A percentile compares a stretch with the other conserved stretches of the same genome.
phyloP scores from a whole-genome alignment of 2,113 vertebrate species.

The Nerophis ophidion region DNA sequence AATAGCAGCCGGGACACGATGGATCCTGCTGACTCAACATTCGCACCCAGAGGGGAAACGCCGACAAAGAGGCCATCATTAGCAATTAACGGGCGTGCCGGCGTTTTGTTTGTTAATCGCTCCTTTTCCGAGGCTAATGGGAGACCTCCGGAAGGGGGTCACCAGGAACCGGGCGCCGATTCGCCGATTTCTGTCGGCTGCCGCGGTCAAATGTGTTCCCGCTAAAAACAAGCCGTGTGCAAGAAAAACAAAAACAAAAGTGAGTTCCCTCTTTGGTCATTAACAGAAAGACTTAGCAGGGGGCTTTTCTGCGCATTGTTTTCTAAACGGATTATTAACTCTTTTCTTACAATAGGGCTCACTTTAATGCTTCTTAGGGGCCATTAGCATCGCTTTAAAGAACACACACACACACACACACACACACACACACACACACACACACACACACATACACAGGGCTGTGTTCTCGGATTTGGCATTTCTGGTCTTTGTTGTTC shows the following conservation, averaged over 20 bases:
- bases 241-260: conserved; percentile 65
- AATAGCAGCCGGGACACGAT: conserved; percentile 29
- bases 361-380: conserved; percentile 75
- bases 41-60: conserved; percentile 58
- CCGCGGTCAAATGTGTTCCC: background rate
- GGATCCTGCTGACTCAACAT: conserved; percentile 40
- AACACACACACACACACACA: background rate
- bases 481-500: conserved; percentile 69
- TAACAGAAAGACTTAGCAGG: conserved; percentile 71
- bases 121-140: conserved; percentile 64
- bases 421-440: conserved; percentile 37
- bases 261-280: conserved; percentile 64
- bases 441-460: conserved; percentile 33
- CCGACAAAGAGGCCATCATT: conserved; percentile 63
- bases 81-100: conserved; percentile 70
- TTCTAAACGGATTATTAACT: conserved; percentile 81
- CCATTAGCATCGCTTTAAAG: conserved; percentile 78
- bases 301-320: conserved; percentile 72
- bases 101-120: conserved; percentile 70
- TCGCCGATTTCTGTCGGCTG: conserved; percentile 27
- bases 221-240: conserved; percentile 68
- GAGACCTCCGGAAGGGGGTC: conserved; percentile 60
- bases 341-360: conserved; percentile 78
- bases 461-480: conserved; percentile 69
- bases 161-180: conserved; percentile 23